Percentiles rank a stretch among this genome's conserved stretches.
These are phyloP conservation scores for Metacarcinus magister DNA, from an alignment of 2,888 invertebrate genomes.

Conservation along the genomic window DNA sequence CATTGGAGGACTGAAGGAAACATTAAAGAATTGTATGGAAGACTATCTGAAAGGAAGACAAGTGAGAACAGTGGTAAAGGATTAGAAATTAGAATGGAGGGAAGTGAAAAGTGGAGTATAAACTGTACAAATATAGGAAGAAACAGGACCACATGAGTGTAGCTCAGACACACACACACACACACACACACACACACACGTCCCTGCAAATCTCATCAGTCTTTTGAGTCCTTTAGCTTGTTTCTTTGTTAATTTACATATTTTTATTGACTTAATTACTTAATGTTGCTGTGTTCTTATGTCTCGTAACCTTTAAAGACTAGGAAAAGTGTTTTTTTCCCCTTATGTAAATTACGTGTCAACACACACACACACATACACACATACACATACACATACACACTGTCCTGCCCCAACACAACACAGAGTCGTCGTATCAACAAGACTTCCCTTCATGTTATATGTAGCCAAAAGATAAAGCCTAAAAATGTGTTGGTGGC, in stretches of 20 bases:
- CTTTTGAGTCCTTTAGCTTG: neutral
- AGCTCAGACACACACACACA: neutral
- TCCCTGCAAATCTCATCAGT: neutral
- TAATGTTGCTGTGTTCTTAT: neutral
- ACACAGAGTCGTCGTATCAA: neutral
- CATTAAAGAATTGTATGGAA: no score
- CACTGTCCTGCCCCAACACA: neutral
- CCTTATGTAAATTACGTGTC: neutral
- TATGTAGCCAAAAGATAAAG: no score
- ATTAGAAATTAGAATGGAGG: no score
- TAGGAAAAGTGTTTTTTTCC: neutral
- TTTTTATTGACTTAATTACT: neutral
- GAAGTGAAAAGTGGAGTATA: no score
- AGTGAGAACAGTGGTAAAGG: no score
- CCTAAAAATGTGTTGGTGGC: no score
- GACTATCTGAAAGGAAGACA: no score
- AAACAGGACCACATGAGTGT: no score
- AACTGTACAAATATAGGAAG: no score
- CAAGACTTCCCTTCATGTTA: neutral
- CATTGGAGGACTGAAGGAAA: no score
- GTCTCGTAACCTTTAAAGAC: neutral
- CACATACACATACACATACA: constrained; percentile 21
- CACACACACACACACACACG: neutral
- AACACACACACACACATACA: neutral
- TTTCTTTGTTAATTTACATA: neutral